Conservation (phyloP, 1,140 invertebrate species). For the Ericerus pela region DNA sequence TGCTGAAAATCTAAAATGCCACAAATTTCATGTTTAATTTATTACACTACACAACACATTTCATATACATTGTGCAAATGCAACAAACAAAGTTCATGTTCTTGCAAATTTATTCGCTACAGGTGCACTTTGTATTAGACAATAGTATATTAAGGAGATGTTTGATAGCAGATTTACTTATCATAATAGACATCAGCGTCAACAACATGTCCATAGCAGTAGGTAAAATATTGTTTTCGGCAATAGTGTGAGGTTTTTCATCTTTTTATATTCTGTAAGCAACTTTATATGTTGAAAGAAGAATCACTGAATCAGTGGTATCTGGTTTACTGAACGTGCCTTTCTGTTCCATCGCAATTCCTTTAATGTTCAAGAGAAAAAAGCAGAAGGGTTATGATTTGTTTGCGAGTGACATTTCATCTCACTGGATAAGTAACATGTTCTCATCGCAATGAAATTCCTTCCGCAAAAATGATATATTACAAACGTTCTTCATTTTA, state of each 20-base stretch:
- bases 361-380: conserved; percentile 1
- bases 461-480: too few species aligned
- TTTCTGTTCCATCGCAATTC: conserved; percentile 1
- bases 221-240: conserved; percentile 8
- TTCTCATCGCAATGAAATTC: too few species aligned
- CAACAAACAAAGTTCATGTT: background rate
- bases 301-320: background rate
- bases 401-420: too few species aligned
- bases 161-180: background rate
- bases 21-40: too few species aligned
- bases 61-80: too few species aligned
- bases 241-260: conserved; percentile 4
- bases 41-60: too few species aligned
- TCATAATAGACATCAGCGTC: background rate
- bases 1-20: too few species aligned
- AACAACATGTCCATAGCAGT: conserved; percentile 4
- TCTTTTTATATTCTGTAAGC: background rate
- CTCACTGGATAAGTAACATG: too few species aligned
- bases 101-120: too few species aligned
- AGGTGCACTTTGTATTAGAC: background rate
- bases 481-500: too few species aligned
- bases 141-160: background rate
- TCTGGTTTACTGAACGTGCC: background rate
- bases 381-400: background rate
- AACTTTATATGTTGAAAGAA: conserved; percentile 1